Evolutionary conservation across 1,140 invertebrate species (phyloP).

Genomic region (Drosophila nikananu): DNA sequence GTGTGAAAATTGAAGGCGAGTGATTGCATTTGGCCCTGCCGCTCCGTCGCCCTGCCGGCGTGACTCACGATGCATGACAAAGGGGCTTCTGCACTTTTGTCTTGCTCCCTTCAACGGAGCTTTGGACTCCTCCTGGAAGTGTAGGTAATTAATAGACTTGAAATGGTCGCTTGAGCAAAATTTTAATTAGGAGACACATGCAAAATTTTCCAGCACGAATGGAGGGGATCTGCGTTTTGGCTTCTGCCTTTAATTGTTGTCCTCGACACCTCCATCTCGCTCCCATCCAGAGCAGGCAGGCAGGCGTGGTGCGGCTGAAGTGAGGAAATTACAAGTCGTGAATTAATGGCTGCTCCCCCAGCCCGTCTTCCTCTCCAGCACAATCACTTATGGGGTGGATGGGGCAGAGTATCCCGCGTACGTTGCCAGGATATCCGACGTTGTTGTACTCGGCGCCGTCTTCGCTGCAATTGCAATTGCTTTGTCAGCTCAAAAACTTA

Average conservation of each 20-base stretch:
- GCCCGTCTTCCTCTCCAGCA: not conserved
- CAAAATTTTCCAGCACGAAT: conserved; percentile 50
- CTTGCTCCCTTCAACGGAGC: conserved; percentile 10
- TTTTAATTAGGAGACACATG: conserved; percentile 83
- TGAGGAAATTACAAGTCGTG: conserved; percentile 84
- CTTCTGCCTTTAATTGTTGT: conserved; percentile 69
- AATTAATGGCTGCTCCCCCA: conserved; percentile 68
- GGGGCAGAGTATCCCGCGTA: conserved; percentile 61
- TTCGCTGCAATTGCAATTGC: conserved; percentile 76
- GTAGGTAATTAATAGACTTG: conserved; percentile 82
- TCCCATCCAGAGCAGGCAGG: not conserved
- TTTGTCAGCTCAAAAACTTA: conserved; percentile 83
- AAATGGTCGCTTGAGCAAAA: conserved; percentile 78
- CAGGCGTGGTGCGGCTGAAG: conserved; percentile 63
- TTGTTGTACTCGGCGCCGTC: conserved; percentile 53
- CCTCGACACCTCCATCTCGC: conserved; percentile 31
- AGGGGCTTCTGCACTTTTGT: conserved; percentile 36
- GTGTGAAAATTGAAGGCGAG: conserved; percentile 83
- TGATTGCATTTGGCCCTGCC: conserved; percentile 71
- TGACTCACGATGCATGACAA: conserved; percentile 50
- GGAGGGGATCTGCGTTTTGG: conserved; percentile 2
- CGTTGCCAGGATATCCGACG: conserved; percentile 80
- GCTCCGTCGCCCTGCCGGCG: not conserved
- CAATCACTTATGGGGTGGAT: conserved; percentile 16
- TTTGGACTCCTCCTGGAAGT: conserved; percentile 35